Base-by-base conservation (phyloP, 2,888 invertebrate genomes). In the Thecophora atra region DNA sequence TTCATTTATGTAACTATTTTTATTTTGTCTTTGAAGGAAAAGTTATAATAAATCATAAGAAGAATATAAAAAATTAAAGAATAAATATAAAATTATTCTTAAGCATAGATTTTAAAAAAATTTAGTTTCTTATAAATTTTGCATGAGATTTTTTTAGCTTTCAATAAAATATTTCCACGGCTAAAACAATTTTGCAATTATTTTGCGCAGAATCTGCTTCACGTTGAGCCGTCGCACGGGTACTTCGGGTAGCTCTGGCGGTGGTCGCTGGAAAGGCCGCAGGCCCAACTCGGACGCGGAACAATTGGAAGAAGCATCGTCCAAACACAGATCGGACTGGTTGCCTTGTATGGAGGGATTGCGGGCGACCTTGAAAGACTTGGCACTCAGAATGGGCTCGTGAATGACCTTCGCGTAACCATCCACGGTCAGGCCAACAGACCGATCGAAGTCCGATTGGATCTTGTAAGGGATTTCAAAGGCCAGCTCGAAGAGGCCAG, bases 401-500 rank as follows among this genome's bases (percentile, higher is more conserved):
- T 69, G 73, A n/a, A 78, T 42, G n/a, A 76, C 78, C 77, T 80
- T 66, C 0, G 73, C 44, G 65, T 71, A 76, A 6, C 78, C 78
- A 24, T 30, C 62, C 4, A 77, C 62, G 63, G 73, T 70, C 15
- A 78, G 60, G 8, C 68, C n/a, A 74, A 78, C 51, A 63, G 64
- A 13, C 21, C 64, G 0, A 72, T 77, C 60, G 74, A 78, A 7
- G 62, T 70, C 13, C 6, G 73, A 42, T 56, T 73, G 72, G 15
- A 79, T 74, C 24, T 71, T 78, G 60, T 81, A 78, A 21, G 73
- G 77, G 0, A 81, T 77, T 44, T 80, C 76, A 68, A 88, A 89
- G 69, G 88, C 87, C 63, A 88, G 87, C 83, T 91, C 90, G 76
- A 91, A 91, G 37, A 87, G 87, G 13, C 91, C 91, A 0, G 91